phyloP scores from a whole-genome alignment of 2,888 invertebrate species.

The Amblyjoppa fuscipennis region DNA sequence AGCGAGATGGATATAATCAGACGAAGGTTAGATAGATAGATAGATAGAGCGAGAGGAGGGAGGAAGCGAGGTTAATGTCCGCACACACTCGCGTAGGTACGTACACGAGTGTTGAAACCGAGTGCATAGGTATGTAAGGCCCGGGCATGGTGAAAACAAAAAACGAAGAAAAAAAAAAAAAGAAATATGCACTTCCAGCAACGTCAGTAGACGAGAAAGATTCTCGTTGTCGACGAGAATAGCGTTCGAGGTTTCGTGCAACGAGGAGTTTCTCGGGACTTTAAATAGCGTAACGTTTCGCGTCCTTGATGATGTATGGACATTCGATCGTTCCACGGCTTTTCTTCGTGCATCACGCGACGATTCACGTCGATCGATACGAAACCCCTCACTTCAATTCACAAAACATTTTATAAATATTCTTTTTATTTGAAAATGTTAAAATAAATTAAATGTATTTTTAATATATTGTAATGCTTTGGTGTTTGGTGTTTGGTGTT shows the following conservation, averaged over 20 bases:
- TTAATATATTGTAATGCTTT: neutral
- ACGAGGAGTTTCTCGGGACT: slow-evolving; percentile 23
- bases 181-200: slow-evolving; percentile 34
- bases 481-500: too few relatives aligned
- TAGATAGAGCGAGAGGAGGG: slow-evolving; percentile 44
- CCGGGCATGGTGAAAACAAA: slow-evolving; percentile 46
- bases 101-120: slow-evolving; percentile 48
- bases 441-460: neutral
- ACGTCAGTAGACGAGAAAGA: slow-evolving; percentile 14
- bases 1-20: slow-evolving; percentile 14
- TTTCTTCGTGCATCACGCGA: neutral
- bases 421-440: neutral
- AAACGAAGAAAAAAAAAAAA: slow-evolving; percentile 9
- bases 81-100: slow-evolving; percentile 50
- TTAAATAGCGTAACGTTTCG: slow-evolving; percentile 40
- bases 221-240: slow-evolving; percentile 42
- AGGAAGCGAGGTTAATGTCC: slow-evolving; percentile 63
- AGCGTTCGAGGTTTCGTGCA: neutral
- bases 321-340: neutral
- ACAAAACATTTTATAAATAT: neutral
- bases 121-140: slow-evolving; percentile 39
- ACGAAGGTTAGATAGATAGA: slow-evolving; percentile 15
- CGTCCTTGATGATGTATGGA: slow-evolving; percentile 40
- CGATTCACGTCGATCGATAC: neutral
- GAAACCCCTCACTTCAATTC: neutral